phyloP scores from a whole-genome alignment of 2,797 vertebrate genomes.

The Tarsius wallacei region DNA sequence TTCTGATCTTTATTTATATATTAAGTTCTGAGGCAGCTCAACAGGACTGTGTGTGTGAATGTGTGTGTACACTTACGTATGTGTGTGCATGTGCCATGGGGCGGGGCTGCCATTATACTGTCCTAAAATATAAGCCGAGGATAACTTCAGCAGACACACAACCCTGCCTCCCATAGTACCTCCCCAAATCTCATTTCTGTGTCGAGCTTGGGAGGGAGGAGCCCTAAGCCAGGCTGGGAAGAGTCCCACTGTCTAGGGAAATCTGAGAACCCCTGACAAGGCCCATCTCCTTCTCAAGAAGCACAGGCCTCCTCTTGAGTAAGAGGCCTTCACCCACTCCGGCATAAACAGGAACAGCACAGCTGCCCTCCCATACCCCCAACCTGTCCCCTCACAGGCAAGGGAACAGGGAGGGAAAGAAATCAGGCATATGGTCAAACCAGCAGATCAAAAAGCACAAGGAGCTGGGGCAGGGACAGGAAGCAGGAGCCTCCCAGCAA shows the following conservation, averaged over 20 bases:
- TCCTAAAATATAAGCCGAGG: conserved; percentile 78
- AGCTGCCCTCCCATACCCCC: neutral
- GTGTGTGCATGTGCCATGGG: conserved; percentile 39
- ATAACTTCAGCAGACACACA: conserved; percentile 54
- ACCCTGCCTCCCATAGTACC: conserved; percentile 38
- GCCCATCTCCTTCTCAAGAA: conserved; percentile 2
- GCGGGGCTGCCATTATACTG: conserved; percentile 50
- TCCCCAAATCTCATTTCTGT: conserved; percentile 13
- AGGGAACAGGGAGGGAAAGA: neutral
- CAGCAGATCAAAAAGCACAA: conserved; percentile 86
- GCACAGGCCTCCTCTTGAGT: conserved; percentile 40
- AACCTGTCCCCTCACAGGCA: neutral
- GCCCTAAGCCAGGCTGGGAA: neutral
- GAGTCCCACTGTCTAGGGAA: neutral
- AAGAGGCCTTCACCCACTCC: neutral
- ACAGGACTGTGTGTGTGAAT: conserved; percentile 72
- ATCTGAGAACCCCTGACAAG: conserved; percentile 5
- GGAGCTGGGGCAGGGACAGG: conserved; percentile 68
- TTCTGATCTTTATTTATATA: conserved; percentile 77
- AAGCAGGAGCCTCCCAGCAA: conserved; percentile 30
- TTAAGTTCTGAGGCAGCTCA: conserved; percentile 84
- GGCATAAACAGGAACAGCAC: neutral
- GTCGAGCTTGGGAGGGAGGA: conserved; percentile 20
- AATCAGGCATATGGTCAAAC: conserved; percentile 68
- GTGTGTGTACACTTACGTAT: neutral